These are phyloP conservation scores for Epinotia nisella DNA, from an alignment of 2,888 invertebrate genomes.

Conservation along the genomic window DNA sequence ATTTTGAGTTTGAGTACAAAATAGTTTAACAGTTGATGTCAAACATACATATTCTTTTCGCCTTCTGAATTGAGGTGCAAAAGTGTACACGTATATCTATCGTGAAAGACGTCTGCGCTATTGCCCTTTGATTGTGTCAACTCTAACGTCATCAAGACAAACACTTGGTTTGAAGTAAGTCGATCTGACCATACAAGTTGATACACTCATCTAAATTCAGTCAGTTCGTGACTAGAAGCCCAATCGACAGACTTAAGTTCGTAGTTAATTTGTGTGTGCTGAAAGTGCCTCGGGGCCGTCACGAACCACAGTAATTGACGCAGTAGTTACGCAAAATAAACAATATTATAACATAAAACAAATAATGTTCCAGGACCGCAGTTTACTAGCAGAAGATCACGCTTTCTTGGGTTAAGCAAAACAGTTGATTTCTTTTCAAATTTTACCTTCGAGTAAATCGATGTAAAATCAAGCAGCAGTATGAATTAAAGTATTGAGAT, in stretches of 20 bases:
- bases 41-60: too few species aligned
- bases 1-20: too few species aligned
- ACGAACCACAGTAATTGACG: conserved; percentile 67
- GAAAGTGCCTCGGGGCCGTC: conserved; percentile 68
- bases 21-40: too few species aligned
- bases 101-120: background rate
- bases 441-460: too few species aligned
- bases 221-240: conserved; percentile 71
- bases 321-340: conserved; percentile 61
- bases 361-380: conserved; percentile 50
- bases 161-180: conserved; percentile 56
- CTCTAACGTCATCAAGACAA: conserved; percentile 43
- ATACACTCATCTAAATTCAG: conserved; percentile 78
- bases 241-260: conserved; percentile 62
- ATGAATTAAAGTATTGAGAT: too few species aligned
- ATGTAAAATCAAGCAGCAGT: too few species aligned
- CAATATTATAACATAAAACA: conserved; percentile 59
- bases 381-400: conserved; percentile 45
- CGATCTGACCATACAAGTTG: conserved; percentile 67
- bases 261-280: conserved; percentile 67
- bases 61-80: too few species aligned
- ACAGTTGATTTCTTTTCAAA: too few species aligned
- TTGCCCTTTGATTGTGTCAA: background rate
- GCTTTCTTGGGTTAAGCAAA: background rate
- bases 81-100: too few species aligned